Conservation (phyloP, 2,113 vertebrate genomes). For the Oplegnathus fasciatus region DNA sequence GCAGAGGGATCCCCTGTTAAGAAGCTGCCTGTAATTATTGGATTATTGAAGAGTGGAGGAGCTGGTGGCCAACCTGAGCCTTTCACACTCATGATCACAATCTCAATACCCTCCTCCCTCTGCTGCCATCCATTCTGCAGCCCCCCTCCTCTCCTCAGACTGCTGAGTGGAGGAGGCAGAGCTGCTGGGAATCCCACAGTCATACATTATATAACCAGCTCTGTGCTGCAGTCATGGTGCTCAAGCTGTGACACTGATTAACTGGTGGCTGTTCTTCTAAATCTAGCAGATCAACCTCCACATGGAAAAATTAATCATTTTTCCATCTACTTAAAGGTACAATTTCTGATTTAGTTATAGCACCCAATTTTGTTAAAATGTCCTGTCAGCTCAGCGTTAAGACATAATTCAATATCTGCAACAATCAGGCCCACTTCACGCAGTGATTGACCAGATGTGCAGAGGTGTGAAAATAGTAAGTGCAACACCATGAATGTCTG, state of each 20-base stretch:
- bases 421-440: not conserved
- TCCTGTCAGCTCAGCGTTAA: not conserved
- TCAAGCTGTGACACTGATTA: slow-evolving; percentile 75
- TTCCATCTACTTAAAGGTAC: slow-evolving; percentile 40
- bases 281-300: slow-evolving; percentile 66
- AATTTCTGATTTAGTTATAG: not conserved
- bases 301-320: slow-evolving; percentile 48
- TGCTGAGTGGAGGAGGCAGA: slow-evolving; percentile 71
- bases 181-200: slow-evolving; percentile 79
- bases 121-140: slow-evolving; percentile 57
- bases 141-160: slow-evolving; percentile 48
- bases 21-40: slow-evolving; percentile 65
- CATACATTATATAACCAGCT: slow-evolving; percentile 74
- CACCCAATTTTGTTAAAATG: not conserved
- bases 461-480: not conserved
- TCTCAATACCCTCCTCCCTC: slow-evolving; percentile 62
- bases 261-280: slow-evolving; percentile 70
- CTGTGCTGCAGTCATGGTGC: slow-evolving; percentile 71
- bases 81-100: slow-evolving; percentile 69
- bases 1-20: slow-evolving; percentile 46
- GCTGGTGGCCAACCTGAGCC: slow-evolving; percentile 60
- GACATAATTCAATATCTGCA: not conserved
- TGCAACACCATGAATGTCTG: not conserved
- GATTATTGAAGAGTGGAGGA: slow-evolving; percentile 71
- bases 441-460: not conserved